Evolutionary conservation across 2,888 invertebrate species (phyloP).

Genomic region (Agrochola lychnidis): DNA sequence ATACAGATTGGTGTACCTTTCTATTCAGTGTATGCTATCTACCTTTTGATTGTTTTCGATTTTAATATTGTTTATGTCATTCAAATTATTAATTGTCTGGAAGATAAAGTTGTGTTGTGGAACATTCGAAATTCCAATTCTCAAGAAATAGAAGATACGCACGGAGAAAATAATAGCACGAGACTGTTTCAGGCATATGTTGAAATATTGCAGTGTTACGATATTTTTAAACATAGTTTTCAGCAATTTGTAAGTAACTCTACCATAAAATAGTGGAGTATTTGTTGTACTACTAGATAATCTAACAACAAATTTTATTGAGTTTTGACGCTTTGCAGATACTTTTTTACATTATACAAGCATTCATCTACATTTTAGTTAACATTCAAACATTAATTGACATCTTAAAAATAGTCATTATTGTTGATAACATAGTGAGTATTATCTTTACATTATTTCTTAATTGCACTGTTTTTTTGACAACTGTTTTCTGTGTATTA

Average conservation of each 20-base stretch:
- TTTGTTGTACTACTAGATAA: background rate
- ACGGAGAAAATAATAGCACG: background rate
- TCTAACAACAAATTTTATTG: background rate
- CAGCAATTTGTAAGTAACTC: conserved; percentile 31
- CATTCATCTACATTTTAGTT: no score
- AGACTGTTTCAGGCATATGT: conserved; percentile 31
- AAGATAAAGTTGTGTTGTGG: conserved; percentile 27
- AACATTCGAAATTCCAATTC: background rate
- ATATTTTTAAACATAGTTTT: conserved; percentile 22
- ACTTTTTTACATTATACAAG: background rate
- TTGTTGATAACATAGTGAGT: no score
- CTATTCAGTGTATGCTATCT: background rate
- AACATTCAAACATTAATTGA: no score
- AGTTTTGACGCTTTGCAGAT: background rate
- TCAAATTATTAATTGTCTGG: background rate
- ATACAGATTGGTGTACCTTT: background rate
- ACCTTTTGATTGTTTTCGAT: background rate
- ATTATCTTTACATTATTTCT: no score
- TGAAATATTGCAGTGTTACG: conserved; percentile 43
- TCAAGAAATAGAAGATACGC: background rate
- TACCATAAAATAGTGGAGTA: background rate
- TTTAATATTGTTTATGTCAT: background rate
- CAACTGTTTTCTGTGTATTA: no score
- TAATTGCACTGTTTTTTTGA: background rate
- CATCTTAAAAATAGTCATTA: no score